phyloP scores from a whole-genome alignment of 2,797 vertebrate genomes.

The Chaetodon trifasciatus region DNA sequence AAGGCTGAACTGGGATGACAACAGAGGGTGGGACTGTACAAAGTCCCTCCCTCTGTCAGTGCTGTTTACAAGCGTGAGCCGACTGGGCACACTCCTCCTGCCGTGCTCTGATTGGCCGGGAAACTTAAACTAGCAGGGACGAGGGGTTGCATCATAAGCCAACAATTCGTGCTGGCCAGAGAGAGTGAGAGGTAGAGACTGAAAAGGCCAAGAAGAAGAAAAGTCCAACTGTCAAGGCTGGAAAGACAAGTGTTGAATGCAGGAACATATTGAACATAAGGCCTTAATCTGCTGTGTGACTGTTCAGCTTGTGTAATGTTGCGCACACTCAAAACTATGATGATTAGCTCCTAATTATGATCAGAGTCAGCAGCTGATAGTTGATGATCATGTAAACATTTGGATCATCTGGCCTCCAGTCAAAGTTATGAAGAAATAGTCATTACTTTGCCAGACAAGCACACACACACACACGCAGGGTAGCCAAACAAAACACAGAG shows the following conservation, averaged over 20 bases:
- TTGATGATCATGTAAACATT: conserved; percentile 26
- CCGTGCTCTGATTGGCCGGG: conserved; percentile 75
- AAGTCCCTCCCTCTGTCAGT: conserved; percentile 76
- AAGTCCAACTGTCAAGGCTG: conserved; percentile 1
- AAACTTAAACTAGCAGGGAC: conserved; percentile 56
- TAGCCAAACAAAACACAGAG: conserved; percentile 37
- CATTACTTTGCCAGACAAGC: conserved; percentile 8
- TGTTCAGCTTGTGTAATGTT: conserved; percentile 2
- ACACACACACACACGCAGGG: conserved; percentile 14
- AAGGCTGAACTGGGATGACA: conserved; percentile 71
- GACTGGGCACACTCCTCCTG: conserved; percentile 67
- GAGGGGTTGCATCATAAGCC: conserved; percentile 82
- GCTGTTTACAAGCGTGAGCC: conserved; percentile 70
- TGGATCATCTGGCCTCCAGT: conserved; percentile 42
- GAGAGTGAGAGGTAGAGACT: conserved; percentile 55
- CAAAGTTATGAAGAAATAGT: conserved; percentile 35
- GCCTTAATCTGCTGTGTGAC: conserved; percentile 5
- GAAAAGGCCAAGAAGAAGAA: conserved; percentile 37
- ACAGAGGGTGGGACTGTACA: conserved; percentile 64
- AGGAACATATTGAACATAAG: background rate
- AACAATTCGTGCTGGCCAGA: conserved; percentile 76
- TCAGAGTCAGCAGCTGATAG: conserved; percentile 9
- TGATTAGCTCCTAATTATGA: background rate
- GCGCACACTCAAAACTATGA: background rate
- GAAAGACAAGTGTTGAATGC: conserved; percentile 8